Percentiles rank a stretch among this genome's conserved stretches.
phyloP scores from a whole-genome alignment of 1,140 invertebrate genomes.

The Leptestheria dahalacensis region DNA sequence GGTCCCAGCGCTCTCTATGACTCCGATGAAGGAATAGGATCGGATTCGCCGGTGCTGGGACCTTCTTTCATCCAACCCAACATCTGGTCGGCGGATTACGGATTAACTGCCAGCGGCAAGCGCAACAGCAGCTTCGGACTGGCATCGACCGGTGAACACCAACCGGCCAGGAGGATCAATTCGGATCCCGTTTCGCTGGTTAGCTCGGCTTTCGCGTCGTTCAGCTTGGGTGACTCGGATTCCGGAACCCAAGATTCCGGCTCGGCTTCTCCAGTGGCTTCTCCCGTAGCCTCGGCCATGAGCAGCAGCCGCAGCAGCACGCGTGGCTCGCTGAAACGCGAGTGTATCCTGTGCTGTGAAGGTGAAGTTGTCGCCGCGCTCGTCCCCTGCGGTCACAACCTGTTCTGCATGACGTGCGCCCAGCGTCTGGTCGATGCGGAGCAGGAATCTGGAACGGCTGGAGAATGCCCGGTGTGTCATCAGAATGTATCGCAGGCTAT shows the following conservation, averaged over 20 bases:
- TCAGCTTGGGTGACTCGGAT: conserved; percentile 15
- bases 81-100: conserved; percentile 14
- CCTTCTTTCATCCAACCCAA: conserved; percentile 24
- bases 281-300: conserved; percentile 39
- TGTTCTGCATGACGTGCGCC: conserved; percentile 85
- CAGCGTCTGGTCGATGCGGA: conserved; percentile 40
- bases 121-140: conserved; percentile 24
- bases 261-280: conserved; percentile 28
- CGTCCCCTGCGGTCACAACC: conserved; percentile 84
- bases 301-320: conserved; percentile 18
- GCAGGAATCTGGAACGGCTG: not conserved
- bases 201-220: conserved; percentile 18
- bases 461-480: conserved; percentile 55
- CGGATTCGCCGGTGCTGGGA: conserved; percentile 33
- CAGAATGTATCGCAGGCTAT: conserved; percentile 69
- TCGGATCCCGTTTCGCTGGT: conserved; percentile 28
- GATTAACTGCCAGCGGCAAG: not conserved
- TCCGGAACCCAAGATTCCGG: conserved; percentile 17
- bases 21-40: conserved; percentile 30
- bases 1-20: conserved; percentile 26
- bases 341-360: conserved; percentile 72
- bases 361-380: conserved; percentile 73
- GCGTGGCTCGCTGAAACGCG: conserved; percentile 34
- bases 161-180: conserved; percentile 27
- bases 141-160: conserved; percentile 21